Conservation (phyloP, 2,888 invertebrate species). For the Callyntrura guangdongensis region DNA sequence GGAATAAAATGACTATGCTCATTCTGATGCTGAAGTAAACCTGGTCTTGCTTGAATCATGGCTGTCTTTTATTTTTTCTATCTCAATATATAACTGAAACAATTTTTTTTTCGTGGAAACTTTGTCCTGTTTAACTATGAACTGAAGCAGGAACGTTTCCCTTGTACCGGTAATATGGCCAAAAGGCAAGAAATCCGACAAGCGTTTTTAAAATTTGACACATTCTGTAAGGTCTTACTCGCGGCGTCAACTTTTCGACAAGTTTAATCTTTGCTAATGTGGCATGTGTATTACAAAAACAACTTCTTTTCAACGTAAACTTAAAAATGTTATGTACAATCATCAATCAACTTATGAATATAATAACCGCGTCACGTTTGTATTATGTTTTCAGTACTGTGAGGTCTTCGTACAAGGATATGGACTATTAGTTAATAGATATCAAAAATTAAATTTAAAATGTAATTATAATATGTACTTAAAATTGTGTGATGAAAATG, state of each 20-base stretch:
- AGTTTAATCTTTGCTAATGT: neutral
- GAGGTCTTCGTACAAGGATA: constrained; percentile 56
- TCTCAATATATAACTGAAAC: too few relatives aligned
- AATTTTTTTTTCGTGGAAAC: too few relatives aligned
- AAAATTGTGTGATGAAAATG: constrained; percentile 57
- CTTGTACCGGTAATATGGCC: too few relatives aligned
- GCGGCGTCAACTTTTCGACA: neutral
- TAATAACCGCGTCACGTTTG: neutral
- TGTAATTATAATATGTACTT: constrained; percentile 4
- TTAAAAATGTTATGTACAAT: constrained; percentile 43
- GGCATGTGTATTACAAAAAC: neutral
- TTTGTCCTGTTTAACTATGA: too few relatives aligned
- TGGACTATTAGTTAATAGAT: constrained; percentile 38
- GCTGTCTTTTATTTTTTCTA: too few relatives aligned
- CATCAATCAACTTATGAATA: constrained; percentile 39
- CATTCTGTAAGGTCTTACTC: neutral
- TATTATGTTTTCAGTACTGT: constrained; percentile 54
- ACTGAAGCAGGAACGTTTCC: too few relatives aligned
- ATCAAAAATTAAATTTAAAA: constrained; percentile 1
- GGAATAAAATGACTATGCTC: too few relatives aligned
- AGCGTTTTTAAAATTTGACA: too few relatives aligned
- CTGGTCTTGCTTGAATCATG: too few relatives aligned
- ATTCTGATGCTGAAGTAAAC: too few relatives aligned
- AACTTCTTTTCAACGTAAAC: neutral
- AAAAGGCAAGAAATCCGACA: neutral